Percentiles rank a stretch among this genome's conserved stretches.
Conservation (phyloP, 2,113 vertebrate genomes). For the Pardalotus punctatus region DNA sequence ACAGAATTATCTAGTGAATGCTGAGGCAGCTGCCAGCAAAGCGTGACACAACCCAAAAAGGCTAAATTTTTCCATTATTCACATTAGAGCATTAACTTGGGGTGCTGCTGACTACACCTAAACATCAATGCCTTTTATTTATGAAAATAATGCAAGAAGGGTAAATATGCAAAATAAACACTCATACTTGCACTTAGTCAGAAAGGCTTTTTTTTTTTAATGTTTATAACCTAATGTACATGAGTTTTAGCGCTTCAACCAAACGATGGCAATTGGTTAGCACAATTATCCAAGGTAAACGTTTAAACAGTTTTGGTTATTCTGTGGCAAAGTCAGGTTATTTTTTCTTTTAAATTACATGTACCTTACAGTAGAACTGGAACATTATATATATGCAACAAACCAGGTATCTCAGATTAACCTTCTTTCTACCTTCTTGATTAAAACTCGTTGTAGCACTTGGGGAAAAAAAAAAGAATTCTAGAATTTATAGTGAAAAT, state of each 20-base stretch:
- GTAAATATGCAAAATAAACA: not conserved
- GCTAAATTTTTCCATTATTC: not conserved
- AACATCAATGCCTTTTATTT: conserved; percentile 35
- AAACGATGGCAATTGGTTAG: not conserved
- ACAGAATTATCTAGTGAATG: not conserved
- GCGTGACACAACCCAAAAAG: not conserved
- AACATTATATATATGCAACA: conserved; percentile 32
- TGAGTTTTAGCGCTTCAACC: not conserved
- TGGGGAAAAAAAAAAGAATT: not conserved
- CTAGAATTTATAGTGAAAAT: not conserved
- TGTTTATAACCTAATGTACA: not conserved
- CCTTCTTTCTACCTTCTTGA: not conserved
- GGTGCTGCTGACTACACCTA: not conserved
- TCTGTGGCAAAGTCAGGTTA: not conserved
- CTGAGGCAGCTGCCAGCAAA: not conserved
- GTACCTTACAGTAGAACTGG: conserved; percentile 7
- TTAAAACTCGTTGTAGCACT: not conserved
- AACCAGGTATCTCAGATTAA: not conserved
- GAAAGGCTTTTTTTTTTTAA: not conserved
- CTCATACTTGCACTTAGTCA: not conserved
- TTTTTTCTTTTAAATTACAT: not conserved
- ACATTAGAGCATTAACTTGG: not conserved
- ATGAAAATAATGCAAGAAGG: not conserved
- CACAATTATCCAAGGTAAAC: not conserved
- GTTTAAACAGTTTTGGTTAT: not conserved